These are phyloP conservation scores for Spodoptera litura DNA, from an alignment of 1,140 invertebrate species.

Conservation along the genomic window DNA sequence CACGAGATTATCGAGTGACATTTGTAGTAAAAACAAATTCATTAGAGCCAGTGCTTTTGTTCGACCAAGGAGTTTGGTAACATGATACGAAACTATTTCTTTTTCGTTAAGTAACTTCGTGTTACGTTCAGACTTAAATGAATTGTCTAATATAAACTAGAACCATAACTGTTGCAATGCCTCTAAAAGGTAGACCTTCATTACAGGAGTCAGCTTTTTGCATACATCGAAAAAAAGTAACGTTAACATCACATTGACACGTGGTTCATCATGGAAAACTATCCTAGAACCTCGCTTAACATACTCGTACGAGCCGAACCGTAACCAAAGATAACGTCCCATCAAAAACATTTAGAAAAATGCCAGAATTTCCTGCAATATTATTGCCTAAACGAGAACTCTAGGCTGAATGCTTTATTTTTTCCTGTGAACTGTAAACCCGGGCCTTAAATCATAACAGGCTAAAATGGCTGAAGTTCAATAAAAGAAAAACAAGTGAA, in stretches of 20 bases:
- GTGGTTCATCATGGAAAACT: neutral
- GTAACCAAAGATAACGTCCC: conserved; percentile 13
- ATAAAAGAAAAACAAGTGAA: conserved; percentile 33
- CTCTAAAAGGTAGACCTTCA: too few relatives aligned
- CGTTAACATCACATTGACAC: neutral
- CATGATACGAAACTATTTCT: neutral
- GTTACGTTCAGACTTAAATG: too few relatives aligned
- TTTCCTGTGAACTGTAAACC: conserved; percentile 13
- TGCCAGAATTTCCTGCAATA: conserved; percentile 44
- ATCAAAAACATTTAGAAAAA: conserved; percentile 34
- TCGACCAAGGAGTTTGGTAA: neutral
- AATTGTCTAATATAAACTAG: too few relatives aligned
- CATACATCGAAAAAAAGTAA: too few relatives aligned
- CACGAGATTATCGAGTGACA: conserved; percentile 4
- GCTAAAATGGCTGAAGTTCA: conserved; percentile 16
- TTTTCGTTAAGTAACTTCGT: neutral
- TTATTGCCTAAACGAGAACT: conserved; percentile 14
- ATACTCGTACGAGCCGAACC: neutral
- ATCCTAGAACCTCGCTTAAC: too few relatives aligned
- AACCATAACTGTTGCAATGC: too few relatives aligned
- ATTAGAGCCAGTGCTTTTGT: neutral
- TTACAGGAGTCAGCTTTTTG: too few relatives aligned
- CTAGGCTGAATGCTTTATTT: conserved; percentile 8
- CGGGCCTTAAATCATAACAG: conserved; percentile 30
- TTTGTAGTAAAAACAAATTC: neutral